Evolutionary conservation across 2,888 invertebrate genomes (phyloP).

Genomic region (Conops quadrifasciatus): DNA sequence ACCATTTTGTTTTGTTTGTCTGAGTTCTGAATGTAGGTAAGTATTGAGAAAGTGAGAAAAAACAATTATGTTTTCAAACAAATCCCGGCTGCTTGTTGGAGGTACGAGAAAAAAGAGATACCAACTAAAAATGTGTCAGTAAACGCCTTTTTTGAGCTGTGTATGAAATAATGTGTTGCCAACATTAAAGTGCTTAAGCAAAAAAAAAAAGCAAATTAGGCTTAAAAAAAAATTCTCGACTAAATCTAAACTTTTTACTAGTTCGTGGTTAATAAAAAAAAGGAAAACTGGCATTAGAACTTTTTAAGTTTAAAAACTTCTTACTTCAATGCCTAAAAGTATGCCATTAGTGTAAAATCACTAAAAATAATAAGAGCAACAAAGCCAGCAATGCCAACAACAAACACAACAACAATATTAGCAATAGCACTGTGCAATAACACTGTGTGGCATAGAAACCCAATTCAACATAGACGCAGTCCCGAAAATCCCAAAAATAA

Average conservation of each 20-base stretch:
- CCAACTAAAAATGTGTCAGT: too few species aligned
- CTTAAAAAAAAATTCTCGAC: not conserved
- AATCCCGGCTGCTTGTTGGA: too few species aligned
- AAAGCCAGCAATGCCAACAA: not conserved
- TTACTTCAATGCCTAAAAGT: conserved; percentile 18
- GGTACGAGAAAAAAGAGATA: too few species aligned
- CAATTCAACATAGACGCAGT: conserved; percentile 36
- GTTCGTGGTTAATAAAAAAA: conserved; percentile 26
- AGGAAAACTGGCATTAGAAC: not conserved
- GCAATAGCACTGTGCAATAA: conserved; percentile 12
- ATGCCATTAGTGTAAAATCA: conserved; percentile 26
- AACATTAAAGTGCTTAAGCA: not conserved
- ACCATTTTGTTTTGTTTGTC: too few species aligned
- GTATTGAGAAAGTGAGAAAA: too few species aligned
- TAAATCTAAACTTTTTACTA: conserved; percentile 14
- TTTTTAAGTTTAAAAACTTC: not conserved
- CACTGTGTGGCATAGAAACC: not conserved
- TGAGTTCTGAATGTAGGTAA: too few species aligned
- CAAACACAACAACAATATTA: not conserved
- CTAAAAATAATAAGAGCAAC: not conserved
- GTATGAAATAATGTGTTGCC: not conserved
- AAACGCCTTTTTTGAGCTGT: not conserved
- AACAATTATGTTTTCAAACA: too few species aligned
- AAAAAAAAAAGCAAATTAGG: too few species aligned
- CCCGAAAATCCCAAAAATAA: conserved; percentile 26